These are phyloP conservation scores for Dastarcus helophoroides DNA, from an alignment of 2,888 invertebrate species.

Conservation along the genomic window DNA sequence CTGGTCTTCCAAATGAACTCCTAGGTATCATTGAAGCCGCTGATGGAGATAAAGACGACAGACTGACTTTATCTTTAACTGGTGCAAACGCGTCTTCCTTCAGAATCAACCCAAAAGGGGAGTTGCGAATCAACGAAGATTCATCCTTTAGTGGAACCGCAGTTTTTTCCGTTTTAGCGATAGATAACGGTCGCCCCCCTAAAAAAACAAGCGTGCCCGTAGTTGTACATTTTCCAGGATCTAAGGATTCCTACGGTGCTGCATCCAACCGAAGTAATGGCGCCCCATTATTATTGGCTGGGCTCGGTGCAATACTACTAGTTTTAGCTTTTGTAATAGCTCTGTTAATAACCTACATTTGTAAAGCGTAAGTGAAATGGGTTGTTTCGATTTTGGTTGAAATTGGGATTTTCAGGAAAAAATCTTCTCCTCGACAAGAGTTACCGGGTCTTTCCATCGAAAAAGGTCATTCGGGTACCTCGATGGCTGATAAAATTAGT, in stretches of 20 bases:
- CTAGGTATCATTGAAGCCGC: slow-evolving; percentile 69
- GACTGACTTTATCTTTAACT: slow-evolving; percentile 53
- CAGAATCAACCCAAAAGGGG: slow-evolving; percentile 53
- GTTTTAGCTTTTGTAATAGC: slow-evolving; percentile 65
- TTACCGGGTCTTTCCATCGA: slow-evolving; percentile 24
- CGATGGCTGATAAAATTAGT: slow-evolving; percentile 22
- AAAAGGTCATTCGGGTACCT: slow-evolving; percentile 26
- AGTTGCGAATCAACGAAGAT: slow-evolving; percentile 46
- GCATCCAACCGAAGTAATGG: slow-evolving; percentile 23
- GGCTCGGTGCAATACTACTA: slow-evolving; percentile 61
- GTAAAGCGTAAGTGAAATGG: slow-evolving; percentile 49
- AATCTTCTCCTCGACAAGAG: slow-evolving; percentile 28
- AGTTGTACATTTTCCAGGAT: slow-evolving; percentile 47
- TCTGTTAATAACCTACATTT: slow-evolving; percentile 65
- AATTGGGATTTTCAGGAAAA: slow-evolving; percentile 1
- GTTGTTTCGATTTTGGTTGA: neutral
- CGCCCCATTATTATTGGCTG: slow-evolving; percentile 39
- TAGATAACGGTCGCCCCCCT: slow-evolving; percentile 76
- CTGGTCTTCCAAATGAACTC: slow-evolving; percentile 28
- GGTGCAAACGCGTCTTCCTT: slow-evolving; percentile 39
- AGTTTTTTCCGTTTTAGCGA: slow-evolving; percentile 70
- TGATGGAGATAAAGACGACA: slow-evolving; percentile 73
- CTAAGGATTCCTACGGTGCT: slow-evolving; percentile 31
- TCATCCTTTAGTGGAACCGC: slow-evolving; percentile 41
- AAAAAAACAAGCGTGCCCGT: slow-evolving; percentile 61